These are phyloP conservation scores for Onychostoma macrolepis DNA, from an alignment of 2,113 vertebrate species.

Conservation along the genomic window DNA sequence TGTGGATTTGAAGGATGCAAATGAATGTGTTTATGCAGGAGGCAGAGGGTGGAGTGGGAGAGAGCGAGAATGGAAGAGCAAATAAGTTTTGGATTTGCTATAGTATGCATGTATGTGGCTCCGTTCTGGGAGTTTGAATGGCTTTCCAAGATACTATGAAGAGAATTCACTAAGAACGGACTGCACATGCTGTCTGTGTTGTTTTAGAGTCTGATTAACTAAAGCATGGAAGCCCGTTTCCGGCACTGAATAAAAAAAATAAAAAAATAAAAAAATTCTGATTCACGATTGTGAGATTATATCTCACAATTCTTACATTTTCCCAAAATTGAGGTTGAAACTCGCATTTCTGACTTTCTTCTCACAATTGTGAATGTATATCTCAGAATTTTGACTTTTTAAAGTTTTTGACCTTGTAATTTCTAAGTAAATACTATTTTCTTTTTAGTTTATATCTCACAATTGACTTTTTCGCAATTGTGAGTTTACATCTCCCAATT, in stretches of 20 bases:
- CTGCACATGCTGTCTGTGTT: background rate
- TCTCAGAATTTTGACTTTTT: too few relatives aligned
- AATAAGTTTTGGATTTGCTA: background rate
- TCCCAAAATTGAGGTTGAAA: too few relatives aligned
- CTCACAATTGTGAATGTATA: too few relatives aligned
- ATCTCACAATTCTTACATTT: background rate
- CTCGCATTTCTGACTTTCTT: too few relatives aligned
- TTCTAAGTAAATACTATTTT: too few relatives aligned
- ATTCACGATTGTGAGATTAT: background rate
- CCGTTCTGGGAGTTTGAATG: slow-evolving; percentile 8
- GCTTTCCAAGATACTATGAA: background rate
- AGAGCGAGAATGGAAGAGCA: background rate
- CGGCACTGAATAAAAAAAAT: background rate
- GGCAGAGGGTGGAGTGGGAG: background rate
- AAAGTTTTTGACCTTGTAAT: too few relatives aligned
- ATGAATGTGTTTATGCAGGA: slow-evolving; percentile 42
- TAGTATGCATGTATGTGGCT: background rate
- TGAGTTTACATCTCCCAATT: too few relatives aligned
- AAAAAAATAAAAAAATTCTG: too few relatives aligned
- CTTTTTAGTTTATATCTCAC: too few relatives aligned
- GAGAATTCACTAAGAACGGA: background rate
- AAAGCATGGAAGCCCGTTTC: background rate
- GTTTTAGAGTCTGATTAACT: background rate
- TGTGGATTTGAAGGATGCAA: slow-evolving; percentile 43
- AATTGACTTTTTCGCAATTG: too few relatives aligned